These are phyloP conservation scores for Champsocephalus gunnari DNA, from an alignment of 2,797 vertebrate genomes.

Conservation along the genomic window DNA sequence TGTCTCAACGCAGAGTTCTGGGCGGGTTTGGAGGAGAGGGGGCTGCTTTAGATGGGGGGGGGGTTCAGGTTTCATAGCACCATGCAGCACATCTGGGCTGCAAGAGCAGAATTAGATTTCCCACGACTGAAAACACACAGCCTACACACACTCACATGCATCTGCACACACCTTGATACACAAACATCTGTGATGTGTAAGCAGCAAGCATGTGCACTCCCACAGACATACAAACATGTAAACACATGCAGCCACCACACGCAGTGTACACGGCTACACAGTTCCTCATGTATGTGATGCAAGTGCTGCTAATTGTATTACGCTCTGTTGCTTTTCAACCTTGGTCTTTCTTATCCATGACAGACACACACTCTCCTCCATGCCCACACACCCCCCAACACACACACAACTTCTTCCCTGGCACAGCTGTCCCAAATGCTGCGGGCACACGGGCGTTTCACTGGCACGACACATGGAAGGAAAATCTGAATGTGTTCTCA, in stretches of 20 bases:
- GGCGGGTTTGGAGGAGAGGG: slow-evolving; percentile 81
- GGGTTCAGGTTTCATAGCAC: slow-evolving; percentile 85
- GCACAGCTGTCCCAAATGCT: slow-evolving; percentile 82
- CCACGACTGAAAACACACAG: slow-evolving; percentile 82
- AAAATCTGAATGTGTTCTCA: slow-evolving; percentile 89
- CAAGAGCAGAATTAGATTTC: slow-evolving; percentile 83
- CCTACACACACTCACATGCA: slow-evolving; percentile 53
- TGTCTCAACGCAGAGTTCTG: slow-evolving; percentile 87
- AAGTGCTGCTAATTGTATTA: slow-evolving; percentile 61
- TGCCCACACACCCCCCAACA: slow-evolving; percentile 10
- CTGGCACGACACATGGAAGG: slow-evolving; percentile 87
- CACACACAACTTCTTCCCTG: slow-evolving; percentile 79
- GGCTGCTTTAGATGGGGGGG: slow-evolving; percentile 71
- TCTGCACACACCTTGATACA: slow-evolving; percentile 69
- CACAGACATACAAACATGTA: slow-evolving; percentile 38
- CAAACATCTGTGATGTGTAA: slow-evolving; percentile 59
- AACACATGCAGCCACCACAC: slow-evolving; percentile 42
- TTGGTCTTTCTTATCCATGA: slow-evolving; percentile 42
- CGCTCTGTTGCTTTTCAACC: slow-evolving; percentile 63
- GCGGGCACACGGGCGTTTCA: slow-evolving; percentile 84
- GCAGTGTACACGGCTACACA: slow-evolving; percentile 46
- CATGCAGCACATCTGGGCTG: slow-evolving; percentile 84
- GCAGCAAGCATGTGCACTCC: slow-evolving; percentile 31
- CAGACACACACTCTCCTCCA: slow-evolving; percentile 38
- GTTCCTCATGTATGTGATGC: slow-evolving; percentile 46